Conservation (phyloP, 2,888 invertebrate species). For the Aleiodes alternator region DNA sequence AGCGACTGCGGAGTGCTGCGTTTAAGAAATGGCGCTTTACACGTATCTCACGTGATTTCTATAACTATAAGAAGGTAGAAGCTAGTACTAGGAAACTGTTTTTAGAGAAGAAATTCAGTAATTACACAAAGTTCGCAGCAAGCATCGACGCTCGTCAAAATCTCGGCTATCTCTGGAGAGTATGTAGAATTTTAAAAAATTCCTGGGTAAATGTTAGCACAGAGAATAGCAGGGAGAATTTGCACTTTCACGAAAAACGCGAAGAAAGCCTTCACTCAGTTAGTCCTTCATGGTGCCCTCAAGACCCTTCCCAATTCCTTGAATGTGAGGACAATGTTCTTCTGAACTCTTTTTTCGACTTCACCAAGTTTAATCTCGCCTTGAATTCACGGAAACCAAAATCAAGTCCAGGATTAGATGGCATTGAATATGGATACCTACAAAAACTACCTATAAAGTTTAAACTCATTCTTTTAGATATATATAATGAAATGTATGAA, state of each 20-base stretch:
- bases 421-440: conserved; percentile 46
- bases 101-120: no score
- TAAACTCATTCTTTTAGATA: conserved; percentile 50
- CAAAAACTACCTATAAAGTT: conserved; percentile 40
- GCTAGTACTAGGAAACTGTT: background rate
- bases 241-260: no score
- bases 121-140: no score
- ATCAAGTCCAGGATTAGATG: conserved; percentile 50
- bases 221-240: no score
- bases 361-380: conserved; percentile 48
- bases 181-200: no score
- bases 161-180: no score
- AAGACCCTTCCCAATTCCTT: background rate
- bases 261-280: conserved; percentile 15
- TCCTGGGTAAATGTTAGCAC: no score
- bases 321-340: background rate
- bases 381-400: conserved; percentile 37
- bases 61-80: conserved; percentile 38
- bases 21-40: conserved; percentile 40
- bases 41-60: conserved; percentile 24
- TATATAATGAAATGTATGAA: conserved; percentile 48
- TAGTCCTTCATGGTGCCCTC: conserved; percentile 20
- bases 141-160: no score
- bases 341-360: conserved; percentile 34
- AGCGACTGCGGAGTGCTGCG: conserved; percentile 42